Conservation (phyloP, 2,888 invertebrate genomes). For the Coenonympha glycerion region DNA sequence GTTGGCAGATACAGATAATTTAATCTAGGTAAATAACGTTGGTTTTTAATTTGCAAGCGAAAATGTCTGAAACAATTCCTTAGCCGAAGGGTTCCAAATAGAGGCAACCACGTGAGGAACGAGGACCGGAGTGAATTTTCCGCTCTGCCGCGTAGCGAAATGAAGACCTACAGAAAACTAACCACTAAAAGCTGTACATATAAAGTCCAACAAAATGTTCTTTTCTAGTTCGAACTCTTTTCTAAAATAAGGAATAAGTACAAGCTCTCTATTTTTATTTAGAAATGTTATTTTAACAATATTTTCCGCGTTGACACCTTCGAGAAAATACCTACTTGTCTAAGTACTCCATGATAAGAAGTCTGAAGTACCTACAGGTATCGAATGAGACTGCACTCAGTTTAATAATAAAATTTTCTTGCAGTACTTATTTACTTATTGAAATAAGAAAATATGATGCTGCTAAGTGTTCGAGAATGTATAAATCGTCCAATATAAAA, state of each 20-base stretch:
- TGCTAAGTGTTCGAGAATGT: no score
- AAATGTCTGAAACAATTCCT: constrained; percentile 20
- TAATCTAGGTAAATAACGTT: neutral
- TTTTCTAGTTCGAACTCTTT: constrained; percentile 6
- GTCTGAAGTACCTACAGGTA: no score
- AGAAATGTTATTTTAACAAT: neutral
- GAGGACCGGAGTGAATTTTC: constrained; percentile 62
- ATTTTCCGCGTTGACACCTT: neutral
- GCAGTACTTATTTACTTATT: no score
- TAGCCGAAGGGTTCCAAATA: constrained; percentile 30
- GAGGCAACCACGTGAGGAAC: constrained; percentile 52
- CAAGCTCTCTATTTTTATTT: constrained; percentile 5
- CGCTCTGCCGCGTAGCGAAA: constrained; percentile 55
- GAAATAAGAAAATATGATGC: no score
- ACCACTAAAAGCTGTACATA: constrained; percentile 32
- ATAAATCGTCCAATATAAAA: no score
- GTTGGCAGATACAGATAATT: neutral
- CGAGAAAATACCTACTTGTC: neutral
- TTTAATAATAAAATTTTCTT: no score
- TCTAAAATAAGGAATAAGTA: constrained; percentile 9
- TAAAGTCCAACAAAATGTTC: constrained; percentile 25
- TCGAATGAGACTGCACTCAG: no score
- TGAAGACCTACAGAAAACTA: constrained; percentile 53
- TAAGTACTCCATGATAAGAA: neutral
- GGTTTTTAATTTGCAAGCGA: constrained; percentile 3